phyloP scores from a whole-genome alignment of 2,797 vertebrate genomes.

The Eulemur rubriventer region DNA sequence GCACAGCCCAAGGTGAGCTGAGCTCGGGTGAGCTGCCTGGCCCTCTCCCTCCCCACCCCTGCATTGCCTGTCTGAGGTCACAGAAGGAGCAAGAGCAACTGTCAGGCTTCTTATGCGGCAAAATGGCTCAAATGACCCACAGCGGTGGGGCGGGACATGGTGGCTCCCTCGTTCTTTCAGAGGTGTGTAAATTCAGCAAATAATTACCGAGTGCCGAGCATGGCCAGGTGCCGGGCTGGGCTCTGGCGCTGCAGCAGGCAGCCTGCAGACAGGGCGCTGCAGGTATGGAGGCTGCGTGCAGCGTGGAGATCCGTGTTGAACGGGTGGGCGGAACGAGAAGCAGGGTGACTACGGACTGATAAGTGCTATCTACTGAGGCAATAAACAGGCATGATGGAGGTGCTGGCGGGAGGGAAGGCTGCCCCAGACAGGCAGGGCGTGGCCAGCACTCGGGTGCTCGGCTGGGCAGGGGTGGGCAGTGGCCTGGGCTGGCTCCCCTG shows the following conservation, averaged over 20 bases:
- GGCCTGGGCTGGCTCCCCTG: fast-evolving
- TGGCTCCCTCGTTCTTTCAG: background rate
- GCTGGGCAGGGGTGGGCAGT: background rate
- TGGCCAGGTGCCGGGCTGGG: fast-evolving
- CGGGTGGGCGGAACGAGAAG: fast-evolving
- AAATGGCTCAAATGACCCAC: fast-evolving
- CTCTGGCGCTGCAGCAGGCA: fast-evolving
- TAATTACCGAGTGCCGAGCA: fast-evolving
- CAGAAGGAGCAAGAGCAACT: background rate
- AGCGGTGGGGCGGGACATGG: fast-evolving
- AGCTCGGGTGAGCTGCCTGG: no score
- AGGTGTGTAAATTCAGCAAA: background rate
- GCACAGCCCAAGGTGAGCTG: background rate
- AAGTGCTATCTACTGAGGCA: background rate
- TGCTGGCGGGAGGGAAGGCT: fast-evolving
- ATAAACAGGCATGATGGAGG: background rate
- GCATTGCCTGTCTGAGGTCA: fast-evolving
- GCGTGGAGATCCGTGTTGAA: fast-evolving
- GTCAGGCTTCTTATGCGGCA: background rate
- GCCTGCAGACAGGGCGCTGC: background rate
- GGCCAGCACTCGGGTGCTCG: fast-evolving
- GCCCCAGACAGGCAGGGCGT: fast-evolving
- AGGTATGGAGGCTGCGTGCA: background rate
- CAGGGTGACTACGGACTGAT: background rate
- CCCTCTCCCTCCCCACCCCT: fast-evolving